Evolutionary conservation across 2,797 vertebrate species (phyloP), one percentile per base, ranked within the genome.

Genomic region (Melanotaenia maccullochi): DNA sequence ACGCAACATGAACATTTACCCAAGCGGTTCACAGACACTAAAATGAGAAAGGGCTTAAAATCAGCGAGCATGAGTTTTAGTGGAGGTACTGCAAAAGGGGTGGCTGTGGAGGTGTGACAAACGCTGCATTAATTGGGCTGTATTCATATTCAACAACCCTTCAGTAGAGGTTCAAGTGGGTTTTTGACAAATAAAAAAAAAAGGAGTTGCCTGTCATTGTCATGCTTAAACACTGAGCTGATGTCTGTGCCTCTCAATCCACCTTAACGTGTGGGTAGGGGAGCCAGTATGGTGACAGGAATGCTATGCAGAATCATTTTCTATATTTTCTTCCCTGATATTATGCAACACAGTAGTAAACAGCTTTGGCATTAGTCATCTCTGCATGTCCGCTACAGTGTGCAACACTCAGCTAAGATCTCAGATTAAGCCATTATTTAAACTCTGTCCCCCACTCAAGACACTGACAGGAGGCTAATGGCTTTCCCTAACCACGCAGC

Each of bases 81-180:
- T 49, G 33, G 52, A 58, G 57, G 54, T 55, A 25, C 9, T 18
- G 65, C 55, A 62, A 63, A 25, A 66, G 60, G 65, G 63, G 78
- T 13, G 52, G 64, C 64, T 77, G 78, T 24, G 66, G 68, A 76
- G 76, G 75, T 24, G 60, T 63, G 79, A 83, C 38, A 76, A 81
- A 67, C 1, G 38, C 65, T 40, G 57, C 63, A 47, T 20, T 47
- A 68, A 63, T 56, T 68, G 22, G 49, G 71, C 71, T 20, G 9
- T 28, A 61, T 60, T 73, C 18, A 20, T 38, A 25, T 64, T 77
- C 33, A 8, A 30, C 56, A 49, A 40, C 42, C 38, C 71, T 56
- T 68, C 57, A 63, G 71, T 63, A 59, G 75, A 16, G 66, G 64
- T 20, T 65, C 5, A 8, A 81, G 71, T 14, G 44, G 44, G 71